Evolutionary conservation across 1,140 invertebrate genomes (phyloP).

Genomic region (Venturia canescens): DNA sequence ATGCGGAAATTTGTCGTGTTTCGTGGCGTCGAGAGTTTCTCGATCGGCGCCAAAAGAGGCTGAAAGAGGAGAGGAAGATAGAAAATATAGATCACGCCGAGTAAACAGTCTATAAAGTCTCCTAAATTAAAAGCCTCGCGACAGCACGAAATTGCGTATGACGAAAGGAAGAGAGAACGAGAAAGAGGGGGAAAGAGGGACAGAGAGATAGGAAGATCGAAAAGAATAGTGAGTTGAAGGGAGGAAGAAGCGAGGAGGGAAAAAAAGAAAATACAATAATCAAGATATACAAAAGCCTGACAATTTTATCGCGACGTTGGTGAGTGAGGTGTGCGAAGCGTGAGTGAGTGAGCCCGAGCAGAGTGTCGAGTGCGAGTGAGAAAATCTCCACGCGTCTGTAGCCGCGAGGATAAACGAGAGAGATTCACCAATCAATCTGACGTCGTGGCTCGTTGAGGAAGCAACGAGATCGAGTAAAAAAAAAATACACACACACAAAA

Average conservation of each 20-base stretch:
- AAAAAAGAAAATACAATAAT: constrained; percentile 13
- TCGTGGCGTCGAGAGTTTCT: neutral
- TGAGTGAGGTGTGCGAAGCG: neutral
- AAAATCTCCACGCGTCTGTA: neutral
- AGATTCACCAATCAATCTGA: constrained; percentile 31
- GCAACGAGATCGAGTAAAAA: constrained; percentile 16
- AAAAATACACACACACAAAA: neutral
- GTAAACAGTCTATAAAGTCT: constrained; percentile 23
- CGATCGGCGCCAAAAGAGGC: constrained; percentile 7
- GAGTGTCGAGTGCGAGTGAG: neutral
- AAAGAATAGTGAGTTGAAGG: neutral
- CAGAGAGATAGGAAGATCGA: neutral
- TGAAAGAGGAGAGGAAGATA: neutral
- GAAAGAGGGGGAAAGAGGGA: neutral
- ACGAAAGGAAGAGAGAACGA: neutral
- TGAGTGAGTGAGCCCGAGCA: neutral
- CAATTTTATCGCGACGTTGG: constrained; percentile 25
- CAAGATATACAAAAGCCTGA: constrained; percentile 17
- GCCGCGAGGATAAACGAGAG: constrained; percentile 16
- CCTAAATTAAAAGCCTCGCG: constrained; percentile 23
- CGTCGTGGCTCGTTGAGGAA: constrained; percentile 22
- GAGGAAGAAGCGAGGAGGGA: neutral
- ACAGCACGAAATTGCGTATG: neutral
- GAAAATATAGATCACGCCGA: neutral
- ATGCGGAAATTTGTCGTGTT: constrained; percentile 11